These are phyloP conservation scores for Mustela lutreola DNA, from an alignment of 2,113 vertebrate species.

Conservation along the genomic window DNA sequence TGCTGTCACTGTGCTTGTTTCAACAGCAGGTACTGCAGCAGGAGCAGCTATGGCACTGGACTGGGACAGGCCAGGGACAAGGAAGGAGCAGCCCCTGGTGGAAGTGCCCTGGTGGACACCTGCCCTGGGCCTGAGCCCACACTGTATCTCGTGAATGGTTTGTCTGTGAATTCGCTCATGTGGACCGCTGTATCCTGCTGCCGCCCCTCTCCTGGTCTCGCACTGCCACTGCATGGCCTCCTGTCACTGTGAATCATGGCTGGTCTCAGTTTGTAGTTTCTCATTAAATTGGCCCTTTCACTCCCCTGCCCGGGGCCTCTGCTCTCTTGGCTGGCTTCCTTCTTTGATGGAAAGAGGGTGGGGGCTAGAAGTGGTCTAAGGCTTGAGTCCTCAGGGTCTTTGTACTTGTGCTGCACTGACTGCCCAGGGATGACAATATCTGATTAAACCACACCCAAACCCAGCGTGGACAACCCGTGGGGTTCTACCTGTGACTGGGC, in stretches of 20 bases:
- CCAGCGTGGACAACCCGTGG: background rate
- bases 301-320: conserved; percentile 60
- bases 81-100: conserved; percentile 14
- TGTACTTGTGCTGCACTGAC: background rate
- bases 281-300: conserved; percentile 82
- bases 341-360: conserved; percentile 65
- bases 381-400: background rate
- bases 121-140: conserved; percentile 31
- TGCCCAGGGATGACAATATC: background rate
- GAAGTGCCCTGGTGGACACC: conserved; percentile 14
- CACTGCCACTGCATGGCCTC: conserved; percentile 75
- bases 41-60: background rate
- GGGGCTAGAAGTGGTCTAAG: conserved; percentile 27
- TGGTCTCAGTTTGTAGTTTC: conserved; percentile 75
- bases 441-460: background rate
- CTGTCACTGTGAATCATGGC: conserved; percentile 75
- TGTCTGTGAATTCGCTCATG: conserved; percentile 16
- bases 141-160: conserved; percentile 27
- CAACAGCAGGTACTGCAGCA: background rate
- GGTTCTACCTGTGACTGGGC: background rate
- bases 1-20: background rate
- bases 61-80: background rate
- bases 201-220: conserved; percentile 59
- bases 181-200: conserved; percentile 37
- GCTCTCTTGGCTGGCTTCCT: conserved; percentile 75